Percentiles rank a stretch among this genome's conserved stretches.
Evolutionary conservation across 2,888 invertebrate species (phyloP).

Genomic region (Theodoxus fluviatilis): DNA sequence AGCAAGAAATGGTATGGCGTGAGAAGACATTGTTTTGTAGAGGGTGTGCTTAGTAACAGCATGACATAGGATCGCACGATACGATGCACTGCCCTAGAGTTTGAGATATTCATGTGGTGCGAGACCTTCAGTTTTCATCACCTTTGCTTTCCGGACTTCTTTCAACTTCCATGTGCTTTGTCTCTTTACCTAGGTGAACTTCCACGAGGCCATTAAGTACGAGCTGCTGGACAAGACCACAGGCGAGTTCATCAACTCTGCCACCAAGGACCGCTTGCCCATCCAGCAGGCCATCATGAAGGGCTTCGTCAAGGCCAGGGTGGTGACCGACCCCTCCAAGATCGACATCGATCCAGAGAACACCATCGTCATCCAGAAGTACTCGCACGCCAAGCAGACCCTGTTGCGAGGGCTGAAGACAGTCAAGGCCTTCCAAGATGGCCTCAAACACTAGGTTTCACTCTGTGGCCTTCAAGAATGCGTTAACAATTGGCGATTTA

Average conservation of each 20-base stretch:
- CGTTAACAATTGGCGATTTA: too few species aligned
- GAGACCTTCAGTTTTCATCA: too few species aligned
- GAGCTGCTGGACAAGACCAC: slow-evolving; percentile 54
- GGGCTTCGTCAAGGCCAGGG: slow-evolving; percentile 61
- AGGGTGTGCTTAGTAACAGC: too few species aligned
- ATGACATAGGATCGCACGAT: too few species aligned
- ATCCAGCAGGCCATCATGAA: slow-evolving; percentile 63
- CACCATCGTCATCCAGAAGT: slow-evolving; percentile 57
- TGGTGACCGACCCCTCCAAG: slow-evolving; percentile 51
- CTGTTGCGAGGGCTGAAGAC: slow-evolving; percentile 51
- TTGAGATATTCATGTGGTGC: too few species aligned
- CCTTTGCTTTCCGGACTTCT: too few species aligned
- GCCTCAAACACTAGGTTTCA: background rate
- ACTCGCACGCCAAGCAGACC: slow-evolving; percentile 51
- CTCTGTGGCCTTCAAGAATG: too few species aligned
- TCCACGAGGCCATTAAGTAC: slow-evolving; percentile 43
- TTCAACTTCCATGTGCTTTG: too few species aligned
- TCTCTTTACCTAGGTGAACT: slow-evolving; percentile 35
- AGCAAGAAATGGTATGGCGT: too few species aligned
- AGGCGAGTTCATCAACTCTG: slow-evolving; percentile 59
- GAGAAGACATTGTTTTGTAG: too few species aligned
- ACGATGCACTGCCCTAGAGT: too few species aligned
- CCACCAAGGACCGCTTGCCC: slow-evolving; percentile 50
- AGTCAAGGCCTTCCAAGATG: slow-evolving; percentile 47
- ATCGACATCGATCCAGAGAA: slow-evolving; percentile 62